Base-by-base conservation (phyloP, 2,113 vertebrate genomes). In the Laticauda colubrina region DNA sequence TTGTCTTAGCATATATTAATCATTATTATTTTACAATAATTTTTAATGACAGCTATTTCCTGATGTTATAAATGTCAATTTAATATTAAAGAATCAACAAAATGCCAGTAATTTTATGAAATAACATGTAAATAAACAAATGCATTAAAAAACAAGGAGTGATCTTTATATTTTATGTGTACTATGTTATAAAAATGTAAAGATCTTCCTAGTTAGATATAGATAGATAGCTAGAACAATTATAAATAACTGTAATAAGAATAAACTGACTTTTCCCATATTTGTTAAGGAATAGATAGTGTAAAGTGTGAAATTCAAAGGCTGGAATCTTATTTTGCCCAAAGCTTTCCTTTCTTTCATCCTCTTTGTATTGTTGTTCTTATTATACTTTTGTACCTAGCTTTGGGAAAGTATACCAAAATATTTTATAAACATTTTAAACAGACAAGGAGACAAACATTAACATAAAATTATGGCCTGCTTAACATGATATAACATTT, bases 11-110 rank as follows among this genome's bases (percentile, higher is more conserved):
- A 86, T 86, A 59, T 29, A 85, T 21, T 85, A 96, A n/a, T 1
- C 69, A 21, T 55, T 7, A 87, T 45, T 85, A 45, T 29, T 29
- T 57, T 57, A 39, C 57, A 91, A 43, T 6, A 43, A 48, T 48
- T 43, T 56, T 24, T 29, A 69, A 69, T 4, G 53, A 59, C 6
- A 21, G 3, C 15, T 90, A 89, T 51, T 75, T 69, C 48, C 21
- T 90, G 51, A 61, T 2, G 0, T 91, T 91, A 87, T 90, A n/a
- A 20, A 94, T 87, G 87, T 91, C 53, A 86, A 92, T 89, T 89
- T 92, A 85, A 5, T 29, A n/a, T 59, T 59, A 51, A 64, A 88
- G 8, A 55, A 53, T 89, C 48, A 39, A 20, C 48, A 75, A 29
- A 94, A 93, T 55, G 6, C 10, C n/a, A 54, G 3, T 15, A 85